Evolutionary conservation across 2,888 invertebrate genomes (phyloP).

Genomic region (Tiphia femorata): DNA sequence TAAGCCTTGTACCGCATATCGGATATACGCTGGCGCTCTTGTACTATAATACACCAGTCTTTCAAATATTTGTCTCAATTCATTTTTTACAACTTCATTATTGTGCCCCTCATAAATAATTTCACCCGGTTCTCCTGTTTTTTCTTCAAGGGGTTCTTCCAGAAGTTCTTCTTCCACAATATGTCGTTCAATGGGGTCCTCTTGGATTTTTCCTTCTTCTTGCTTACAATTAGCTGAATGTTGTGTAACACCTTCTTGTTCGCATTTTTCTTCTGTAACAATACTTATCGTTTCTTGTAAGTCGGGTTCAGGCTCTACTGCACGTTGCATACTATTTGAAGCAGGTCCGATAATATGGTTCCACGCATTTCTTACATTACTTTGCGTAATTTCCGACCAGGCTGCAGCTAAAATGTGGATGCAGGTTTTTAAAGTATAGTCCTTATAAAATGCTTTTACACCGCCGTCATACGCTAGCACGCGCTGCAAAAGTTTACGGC

Average conservation of each 20-base stretch:
- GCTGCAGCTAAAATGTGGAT: constrained; percentile 34
- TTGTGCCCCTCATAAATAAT: neutral
- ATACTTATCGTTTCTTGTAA: constrained; percentile 3
- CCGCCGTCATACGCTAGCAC: constrained; percentile 26
- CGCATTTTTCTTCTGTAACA: neutral
- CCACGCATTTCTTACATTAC: constrained; percentile 35
- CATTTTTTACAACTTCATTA: constrained; percentile 2
- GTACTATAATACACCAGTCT: constrained; percentile 1
- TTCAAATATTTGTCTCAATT: constrained; percentile 1
- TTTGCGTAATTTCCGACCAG: constrained; percentile 31
- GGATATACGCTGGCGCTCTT: constrained; percentile 5
- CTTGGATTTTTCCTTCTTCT: neutral
- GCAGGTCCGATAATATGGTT: constrained; percentile 26
- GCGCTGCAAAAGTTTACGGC: constrained; percentile 26
- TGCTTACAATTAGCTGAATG: neutral
- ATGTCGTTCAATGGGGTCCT: neutral
- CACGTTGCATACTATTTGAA: neutral
- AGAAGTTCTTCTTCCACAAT: constrained; percentile 1
- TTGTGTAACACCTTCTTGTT: neutral
- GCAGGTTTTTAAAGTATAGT: constrained; percentile 33
- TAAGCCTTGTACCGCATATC: neutral
- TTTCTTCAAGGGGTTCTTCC: neutral
- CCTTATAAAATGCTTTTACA: constrained; percentile 23
- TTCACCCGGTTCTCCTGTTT: neutral
- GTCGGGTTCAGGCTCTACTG: neutral